Base-by-base conservation (phyloP, 1,140 invertebrate genomes). In the Onthophagus taurus region DNA sequence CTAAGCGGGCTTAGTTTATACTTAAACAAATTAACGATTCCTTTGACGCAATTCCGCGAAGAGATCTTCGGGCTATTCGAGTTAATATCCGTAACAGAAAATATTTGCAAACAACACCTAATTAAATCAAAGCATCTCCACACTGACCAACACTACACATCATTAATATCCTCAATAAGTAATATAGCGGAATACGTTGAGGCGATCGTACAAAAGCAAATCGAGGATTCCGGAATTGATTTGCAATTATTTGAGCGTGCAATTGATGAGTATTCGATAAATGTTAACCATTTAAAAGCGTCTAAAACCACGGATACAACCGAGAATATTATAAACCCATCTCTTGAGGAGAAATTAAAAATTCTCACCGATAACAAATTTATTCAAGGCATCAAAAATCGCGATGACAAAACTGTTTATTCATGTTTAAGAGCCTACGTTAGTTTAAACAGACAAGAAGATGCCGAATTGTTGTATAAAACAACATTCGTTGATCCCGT, bases 391-490 rank as follows among this genome's bases (percentile, higher is more conserved):
- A 64, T 81, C 59, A 65, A 72, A 58, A 49, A 69, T 47, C 65
- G 72, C 55, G 59, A 76, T 60, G 61, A 71, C 31, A 65, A 70
- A 14, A 66, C 71, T 39, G 58, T 83, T 16, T 64, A 74, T 17
- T 71, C 76, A 49, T 78, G 77, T 56, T 61, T 85, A 21, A 68
- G 77, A 54, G 79, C 81, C 53, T 80, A 84, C 45, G 65, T 76
- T 8, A 78, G 72, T 20, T 64, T 85, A 30, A 73, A 80, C 56
- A 74, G 82, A 60, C 78, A 83, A 29, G 59, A 62, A 12, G 75
- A 79, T 57, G 84, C 82, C 0, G 85, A 91, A 63, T 67, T 72
- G 37, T 64, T 83, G 1, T 78, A 88, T 45, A 71, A 76, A 42
- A 75, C 78, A 46, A 73, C 83, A 59, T 71, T 88, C 29, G 75